Evolutionary conservation across 2,113 vertebrate genomes (phyloP), one percentile per base, ranked within the genome.

Genomic region (Pachycephala philippinensis): DNA sequence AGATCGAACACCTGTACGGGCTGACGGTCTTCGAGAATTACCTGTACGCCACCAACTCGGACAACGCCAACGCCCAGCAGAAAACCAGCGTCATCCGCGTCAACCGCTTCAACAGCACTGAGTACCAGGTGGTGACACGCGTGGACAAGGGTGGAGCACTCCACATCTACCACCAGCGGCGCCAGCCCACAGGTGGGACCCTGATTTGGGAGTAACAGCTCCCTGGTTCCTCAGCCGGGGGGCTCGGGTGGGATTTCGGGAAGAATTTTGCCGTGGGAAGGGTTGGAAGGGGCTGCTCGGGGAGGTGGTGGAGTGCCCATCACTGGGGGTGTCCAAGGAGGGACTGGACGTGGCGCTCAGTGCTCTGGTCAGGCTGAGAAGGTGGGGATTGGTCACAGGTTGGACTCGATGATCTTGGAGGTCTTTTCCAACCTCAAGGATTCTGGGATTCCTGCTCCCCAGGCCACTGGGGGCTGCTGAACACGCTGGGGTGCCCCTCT

Each of bases 21-120:
- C 98, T 99, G 83, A 99, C 99, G 0, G 99, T 99, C 15, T 99
- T 99, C 4, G 99, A 99, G 98, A 99, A 99, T 87, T 99, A 99
- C 87, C 98, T 99, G 60, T 99, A 99, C 1, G 99, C 99, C 91
- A 99, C 99, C 97, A 99, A 99, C 96, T 99, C 99, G 0, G 99
- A 99, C 94, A 99, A 99, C 5, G 99, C 99, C 96, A 99, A 99
- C 26, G 97, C 99, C 31, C 99, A 99, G 97, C 99, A 99, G 97
- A 99, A 99, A 96, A 99, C 99, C 13, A 99, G 99, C 0, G 99
- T 99, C 94, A 99, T 99, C 96, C 98, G 99, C 1, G 99, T 99
- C 42, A 99, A 99, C 96, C 99, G 99, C 57, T 99, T 99, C 98
- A 99, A 99, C 98, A 99, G 98, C 97, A 98, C 99, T 0, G 99